A percentile compares a stretch with the other conserved stretches of the same genome.
Conservation (phyloP, 2,888 invertebrate genomes). For the Philonicus albiceps region DNA sequence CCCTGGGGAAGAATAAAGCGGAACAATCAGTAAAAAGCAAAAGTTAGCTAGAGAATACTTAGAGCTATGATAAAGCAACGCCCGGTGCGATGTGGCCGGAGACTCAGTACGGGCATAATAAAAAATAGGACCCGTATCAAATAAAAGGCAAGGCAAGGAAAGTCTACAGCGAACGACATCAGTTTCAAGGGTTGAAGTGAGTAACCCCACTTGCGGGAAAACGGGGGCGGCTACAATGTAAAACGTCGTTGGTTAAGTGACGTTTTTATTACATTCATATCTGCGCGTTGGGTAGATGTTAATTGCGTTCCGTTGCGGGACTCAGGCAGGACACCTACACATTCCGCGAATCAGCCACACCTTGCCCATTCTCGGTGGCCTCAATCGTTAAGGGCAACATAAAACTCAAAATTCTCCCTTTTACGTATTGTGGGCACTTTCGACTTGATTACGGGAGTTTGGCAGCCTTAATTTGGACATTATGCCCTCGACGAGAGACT, state of each 20-base stretch:
- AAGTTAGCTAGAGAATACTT: constrained; percentile 3
- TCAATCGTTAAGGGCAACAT: constrained; percentile 40
- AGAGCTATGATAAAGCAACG: background rate
- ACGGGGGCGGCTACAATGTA: constrained; percentile 2
- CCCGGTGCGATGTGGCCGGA: background rate
- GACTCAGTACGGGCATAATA: background rate
- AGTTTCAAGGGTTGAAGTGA: constrained; percentile 35
- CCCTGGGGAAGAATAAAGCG: constrained; percentile 67
- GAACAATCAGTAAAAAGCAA: constrained; percentile 35
- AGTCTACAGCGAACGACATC: background rate
- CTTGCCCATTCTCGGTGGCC: background rate
- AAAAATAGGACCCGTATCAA: constrained; percentile 24
- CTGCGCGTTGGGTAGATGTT: constrained; percentile 43
- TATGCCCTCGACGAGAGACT: constrained; percentile 20
- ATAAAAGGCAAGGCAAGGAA: constrained; percentile 23
- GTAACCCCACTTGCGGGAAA: constrained; percentile 15
- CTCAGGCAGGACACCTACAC: background rate
- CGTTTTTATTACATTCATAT: constrained; percentile 46
- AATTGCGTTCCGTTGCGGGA: constrained; percentile 29
- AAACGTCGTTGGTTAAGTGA: constrained; percentile 33
- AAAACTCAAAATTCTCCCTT: constrained; percentile 43
- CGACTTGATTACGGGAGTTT: constrained; percentile 46
- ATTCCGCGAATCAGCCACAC: background rate
- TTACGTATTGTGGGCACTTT: constrained; percentile 45
- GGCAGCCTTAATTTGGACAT: constrained; percentile 45